Evolutionary conservation across 2,888 invertebrate genomes (phyloP), one percentile per base, ranked within the genome.

Genomic region (Catocala fraxini): DNA sequence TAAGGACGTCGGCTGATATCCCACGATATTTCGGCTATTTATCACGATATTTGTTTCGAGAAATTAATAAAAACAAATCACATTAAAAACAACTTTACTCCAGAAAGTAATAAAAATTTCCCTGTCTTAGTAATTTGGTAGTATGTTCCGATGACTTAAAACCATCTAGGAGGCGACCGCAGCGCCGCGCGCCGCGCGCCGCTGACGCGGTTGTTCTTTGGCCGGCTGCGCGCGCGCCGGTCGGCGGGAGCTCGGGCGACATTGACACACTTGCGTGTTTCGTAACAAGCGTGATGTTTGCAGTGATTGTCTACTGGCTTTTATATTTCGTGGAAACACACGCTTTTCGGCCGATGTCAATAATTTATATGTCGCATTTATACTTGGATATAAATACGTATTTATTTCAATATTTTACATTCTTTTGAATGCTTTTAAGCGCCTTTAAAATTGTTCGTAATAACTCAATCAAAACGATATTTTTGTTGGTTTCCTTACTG

Each of bases 261-360:
- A 89, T 89, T 89, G 89, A 89, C 90, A 89, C 83, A 88, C 83
- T 83, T 89, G 80, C 72, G 75, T 75, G 82, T 88, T 82, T 87
- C 86, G 89, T 89, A 89, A 89, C 80, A 73, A 55, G 54, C 70
- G 69, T 75, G 79, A 81, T 84, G 82, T 84, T 80, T 82, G 81
- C 77, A 78, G 81, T 80, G 84, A 83, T 86, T 87, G 84, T 83
- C 83, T 77, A 74, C 80, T 74, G 68, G 78, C 60, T 77, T 75
- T 80, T 76, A 77, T 76, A 68, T 79, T 81, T 77, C 69, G 67
- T 73, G 68, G 76, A 75, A 77, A 74, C 72, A 70, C 71, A 73
- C 63, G 68, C 53, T 63, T 77, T 76, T 69, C 34, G 71, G 53
- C 33, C 13, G 13, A 56, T 25, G 55, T 49, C 33, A 66, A 57